phyloP scores from a whole-genome alignment of 1,140 invertebrate genomes.

The Bombus balteatus region DNA sequence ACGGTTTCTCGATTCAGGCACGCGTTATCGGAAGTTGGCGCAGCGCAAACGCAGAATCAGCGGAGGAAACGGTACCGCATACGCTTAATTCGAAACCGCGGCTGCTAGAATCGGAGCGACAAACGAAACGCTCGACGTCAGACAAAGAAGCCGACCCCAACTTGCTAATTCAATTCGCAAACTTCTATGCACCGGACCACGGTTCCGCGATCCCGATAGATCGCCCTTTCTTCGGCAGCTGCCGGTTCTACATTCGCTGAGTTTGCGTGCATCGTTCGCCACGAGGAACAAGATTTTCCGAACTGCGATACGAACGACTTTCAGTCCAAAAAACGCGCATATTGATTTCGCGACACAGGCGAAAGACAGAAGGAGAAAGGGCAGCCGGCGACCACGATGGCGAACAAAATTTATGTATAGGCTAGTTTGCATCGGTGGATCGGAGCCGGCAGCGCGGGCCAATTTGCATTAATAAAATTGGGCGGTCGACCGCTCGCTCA shows the following conservation, averaged over 20 bases:
- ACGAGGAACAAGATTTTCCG: neutral
- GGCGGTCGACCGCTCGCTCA: neutral
- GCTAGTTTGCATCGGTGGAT: conserved; percentile 17
- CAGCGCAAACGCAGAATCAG: too few species aligned
- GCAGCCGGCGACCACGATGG: too few species aligned
- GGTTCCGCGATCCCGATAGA: conserved; percentile 64
- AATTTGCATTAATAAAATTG: conserved; percentile 52
- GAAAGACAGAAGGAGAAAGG: neutral
- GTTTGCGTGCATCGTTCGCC: too few species aligned
- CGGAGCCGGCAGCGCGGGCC: neutral
- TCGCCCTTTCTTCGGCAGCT: conserved; percentile 39
- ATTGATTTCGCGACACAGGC: too few species aligned
- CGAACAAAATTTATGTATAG: conserved; percentile 32
- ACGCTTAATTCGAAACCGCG: conserved; percentile 50
- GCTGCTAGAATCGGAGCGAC: conserved; percentile 47
- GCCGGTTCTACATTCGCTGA: conserved; percentile 7
- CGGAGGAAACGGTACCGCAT: too few species aligned
- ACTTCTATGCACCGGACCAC: conserved; percentile 56
- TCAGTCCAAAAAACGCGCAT: neutral
- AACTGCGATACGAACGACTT: too few species aligned
- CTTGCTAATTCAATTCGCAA: conserved; percentile 74
- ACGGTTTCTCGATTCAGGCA: too few species aligned
- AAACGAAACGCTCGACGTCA: conserved; percentile 64
- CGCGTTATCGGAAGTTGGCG: too few species aligned
- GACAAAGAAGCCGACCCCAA: conserved; percentile 59